phyloP scores from a whole-genome alignment of 2,113 vertebrate genomes.

The Takifugu bimaculatus region DNA sequence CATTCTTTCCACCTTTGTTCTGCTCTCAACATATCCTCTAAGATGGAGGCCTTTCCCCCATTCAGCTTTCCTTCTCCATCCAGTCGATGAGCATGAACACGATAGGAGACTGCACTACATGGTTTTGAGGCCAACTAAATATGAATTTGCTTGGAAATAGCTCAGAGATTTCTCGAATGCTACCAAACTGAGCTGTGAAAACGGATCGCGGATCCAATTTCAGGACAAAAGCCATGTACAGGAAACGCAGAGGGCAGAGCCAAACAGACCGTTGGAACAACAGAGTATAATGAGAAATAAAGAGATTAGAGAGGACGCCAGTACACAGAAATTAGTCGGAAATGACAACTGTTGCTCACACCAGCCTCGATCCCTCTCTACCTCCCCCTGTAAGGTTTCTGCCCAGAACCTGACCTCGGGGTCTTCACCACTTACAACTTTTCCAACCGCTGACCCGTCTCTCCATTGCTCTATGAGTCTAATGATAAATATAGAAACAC shows the following conservation, averaged over 20 bases:
- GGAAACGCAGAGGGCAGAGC: constrained; percentile 24
- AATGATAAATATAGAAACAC: constrained; percentile 76
- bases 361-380: constrained; percentile 37
- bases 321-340: constrained; percentile 66
- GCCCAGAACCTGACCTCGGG: constrained; percentile 51
- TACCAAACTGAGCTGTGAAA: constrained; percentile 4
- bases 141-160: not conserved
- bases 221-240: constrained; percentile 10
- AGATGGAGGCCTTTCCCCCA: constrained; percentile 29
- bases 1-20: constrained; percentile 75
- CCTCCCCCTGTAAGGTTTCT: constrained; percentile 19
- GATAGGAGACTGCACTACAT: no score
- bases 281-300: constrained; percentile 22
- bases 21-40: constrained; percentile 35
- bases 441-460: constrained; percentile 67
- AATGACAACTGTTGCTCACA: constrained; percentile 67
- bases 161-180: constrained; percentile 8
- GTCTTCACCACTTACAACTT: constrained; percentile 64
- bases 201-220: constrained; percentile 11
- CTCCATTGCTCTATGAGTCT: constrained; percentile 47
- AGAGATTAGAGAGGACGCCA: constrained; percentile 43
- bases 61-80: not conserved
- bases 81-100: not conserved
- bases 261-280: constrained; percentile 16
- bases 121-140: constrained; percentile 1